Evolutionary conservation across 2,797 vertebrate genomes (phyloP), one percentile per base, ranked within the genome.

Genomic region (Gobio occitaniae): DNA sequence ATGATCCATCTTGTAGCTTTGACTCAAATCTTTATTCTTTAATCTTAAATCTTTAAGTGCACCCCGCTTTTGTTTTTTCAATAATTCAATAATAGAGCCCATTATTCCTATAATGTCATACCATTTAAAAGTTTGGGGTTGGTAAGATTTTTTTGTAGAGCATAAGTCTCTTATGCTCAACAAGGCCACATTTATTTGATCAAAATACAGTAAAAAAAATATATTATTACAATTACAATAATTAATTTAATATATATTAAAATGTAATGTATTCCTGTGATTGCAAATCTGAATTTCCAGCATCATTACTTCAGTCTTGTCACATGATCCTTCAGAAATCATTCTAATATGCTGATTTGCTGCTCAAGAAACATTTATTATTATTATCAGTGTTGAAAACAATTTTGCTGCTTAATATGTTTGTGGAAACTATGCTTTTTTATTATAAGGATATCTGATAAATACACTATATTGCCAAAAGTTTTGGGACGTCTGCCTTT

Each of bases 1-100:
- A 10, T 74, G 78, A 61, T 78, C 74, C 25, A 38, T 48, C 41
- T 50, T 84, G 65, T 32, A 48, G 21, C 25, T 79, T 72, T 65
- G 72, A 52, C 63, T 65, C 65, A 29, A 25, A 29, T 69, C 16
- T 65, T 29, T 32, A 32, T 32, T 32, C 32, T 32, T 32, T 32
- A 32, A 32, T 32, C 32, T 32, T 32, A 32, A 32, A 32, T 32
- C 32, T 54, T 71, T 25, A 15, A 66, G 29, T 36, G 63, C 29
- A 32, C 29, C 25, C 19, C 70, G 19, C 10, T 50, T 4, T 66
- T 17, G 21, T 32, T 79, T 65, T 32, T 63, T 48, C 10, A 48
- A 13, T 25, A 32, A 32, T 21, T 48, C 13, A 78, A 5, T 2
- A 48, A 19, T 48, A 12, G 11, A 32, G 5, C 3, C 38, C 32